Base-by-base conservation (phyloP, 2,888 invertebrate species). In the Steinernema carpocapsae region DNA sequence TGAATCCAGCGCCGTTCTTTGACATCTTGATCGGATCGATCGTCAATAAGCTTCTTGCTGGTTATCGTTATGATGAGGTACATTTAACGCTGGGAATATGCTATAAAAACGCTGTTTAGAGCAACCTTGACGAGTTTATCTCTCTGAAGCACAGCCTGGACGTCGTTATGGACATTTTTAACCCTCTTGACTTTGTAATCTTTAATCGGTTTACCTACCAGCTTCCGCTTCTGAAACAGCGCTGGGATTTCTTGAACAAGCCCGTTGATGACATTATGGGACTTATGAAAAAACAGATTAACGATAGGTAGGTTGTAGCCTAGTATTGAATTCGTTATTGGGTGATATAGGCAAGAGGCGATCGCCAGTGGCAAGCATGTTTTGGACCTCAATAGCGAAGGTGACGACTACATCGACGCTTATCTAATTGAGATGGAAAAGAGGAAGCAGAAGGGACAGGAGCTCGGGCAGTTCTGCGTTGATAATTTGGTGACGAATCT, bases 321-420 rank as follows among this genome's bases (percentile, higher is more conserved):
- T n/a, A 10, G 48, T n/a, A 4, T 43, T 48, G 48, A 48, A 4
- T 17, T 19, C 4, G n/a, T 48, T 48, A 19, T 14, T 14, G 10
- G 37, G 37, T n/a, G n/a, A n/a, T 48, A 4, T 17, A 48, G 48
- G n/a, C 17, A 48, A 48, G 48, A 17, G 4, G 48, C 17, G n/a
- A 52, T 52, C 19, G 52, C 52, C 12, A 24, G 10, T 12, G 52
- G 52, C 1, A 19, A 12, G 1, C 24, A 24, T 2, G 24, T 52
- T 2, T 22, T 52, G 3, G 51, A 73, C 0, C 24, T 78, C 0
- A 52, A 71, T 1, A 79, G 76, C 0, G 76, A 76, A 1, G 72
- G 59, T 19, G 74, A 77, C 26, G 79, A 81, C 51, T 81, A 71
- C 59, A 56, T 78, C 12, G 81, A 81, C 45, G 78, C 77, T 4